Conservation (phyloP, 1,140 invertebrate species). For the Monomorium pharaonis region DNA sequence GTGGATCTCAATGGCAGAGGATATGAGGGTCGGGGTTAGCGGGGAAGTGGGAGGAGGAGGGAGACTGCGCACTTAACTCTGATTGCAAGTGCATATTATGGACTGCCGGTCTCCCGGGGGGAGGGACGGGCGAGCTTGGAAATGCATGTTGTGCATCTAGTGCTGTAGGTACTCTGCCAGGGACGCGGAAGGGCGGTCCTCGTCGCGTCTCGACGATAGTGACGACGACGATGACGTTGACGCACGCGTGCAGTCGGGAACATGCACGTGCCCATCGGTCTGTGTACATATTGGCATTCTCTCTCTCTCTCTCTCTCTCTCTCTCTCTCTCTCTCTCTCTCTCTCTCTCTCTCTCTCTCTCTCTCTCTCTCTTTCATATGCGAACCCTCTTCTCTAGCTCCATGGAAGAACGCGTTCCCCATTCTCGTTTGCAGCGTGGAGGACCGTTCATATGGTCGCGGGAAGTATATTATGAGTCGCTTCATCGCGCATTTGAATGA, state of each 20-base stretch:
- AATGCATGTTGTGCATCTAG: slow-evolving; percentile 48
- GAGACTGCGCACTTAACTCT: slow-evolving; percentile 58
- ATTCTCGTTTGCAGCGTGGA: slow-evolving; percentile 24
- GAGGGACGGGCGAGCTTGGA: background rate
- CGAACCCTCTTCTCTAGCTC: background rate
- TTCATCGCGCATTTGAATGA: slow-evolving; percentile 8
- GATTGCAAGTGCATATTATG: slow-evolving; percentile 65
- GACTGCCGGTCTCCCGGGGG: background rate
- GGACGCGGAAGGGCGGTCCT: background rate
- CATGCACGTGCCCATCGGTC: slow-evolving; percentile 24
- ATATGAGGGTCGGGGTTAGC: background rate
- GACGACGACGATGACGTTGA: background rate
- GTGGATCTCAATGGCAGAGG: background rate
- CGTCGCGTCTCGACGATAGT: slow-evolving; percentile 14
- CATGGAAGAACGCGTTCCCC: slow-evolving; percentile 23
- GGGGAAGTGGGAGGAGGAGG: background rate
- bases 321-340: slow-evolving; percentile 17
- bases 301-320: slow-evolving; percentile 29
- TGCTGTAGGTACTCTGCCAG: slow-evolving; percentile 16
- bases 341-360: slow-evolving; percentile 17
- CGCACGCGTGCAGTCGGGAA: slow-evolving; percentile 16
- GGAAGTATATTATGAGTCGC: slow-evolving; percentile 23
- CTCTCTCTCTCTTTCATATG: slow-evolving; percentile 15
- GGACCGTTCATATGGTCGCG: background rate
- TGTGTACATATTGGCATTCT: slow-evolving; percentile 57